These are phyloP conservation scores for Centroberyx gerrardi DNA, from an alignment of 2,797 vertebrate genomes.

Conservation along the genomic window DNA sequence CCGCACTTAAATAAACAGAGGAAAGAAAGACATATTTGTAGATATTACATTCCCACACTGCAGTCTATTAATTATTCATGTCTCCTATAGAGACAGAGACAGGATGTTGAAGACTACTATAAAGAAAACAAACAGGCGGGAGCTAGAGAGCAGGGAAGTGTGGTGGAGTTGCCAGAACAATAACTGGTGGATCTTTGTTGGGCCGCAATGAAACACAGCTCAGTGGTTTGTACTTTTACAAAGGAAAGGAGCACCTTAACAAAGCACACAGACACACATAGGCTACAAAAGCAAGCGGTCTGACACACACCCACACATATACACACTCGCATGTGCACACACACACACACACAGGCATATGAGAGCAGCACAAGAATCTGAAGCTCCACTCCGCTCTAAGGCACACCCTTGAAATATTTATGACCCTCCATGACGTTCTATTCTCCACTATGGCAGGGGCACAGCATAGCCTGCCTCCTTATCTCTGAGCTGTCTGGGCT, in stretches of 20 bases:
- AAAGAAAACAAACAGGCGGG: slow-evolving; percentile 51
- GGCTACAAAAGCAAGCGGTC: slow-evolving; percentile 21
- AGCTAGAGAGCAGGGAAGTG: background rate
- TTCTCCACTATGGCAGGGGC: slow-evolving; percentile 56
- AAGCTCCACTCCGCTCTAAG: slow-evolving; percentile 63
- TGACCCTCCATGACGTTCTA: slow-evolving; percentile 61
- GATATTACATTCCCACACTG: slow-evolving; percentile 38
- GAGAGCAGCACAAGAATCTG: slow-evolving; percentile 57
- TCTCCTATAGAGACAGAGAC: slow-evolving; percentile 52
- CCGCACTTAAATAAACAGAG: slow-evolving; percentile 53
- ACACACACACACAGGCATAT: slow-evolving; percentile 32
- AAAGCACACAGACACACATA: slow-evolving; percentile 35
- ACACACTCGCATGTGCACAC: slow-evolving; percentile 15
- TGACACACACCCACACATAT: slow-evolving; percentile 26
- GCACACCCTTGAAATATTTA: slow-evolving; percentile 81
- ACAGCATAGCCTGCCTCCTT: slow-evolving; percentile 52
- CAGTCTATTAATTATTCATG: slow-evolving; percentile 66
- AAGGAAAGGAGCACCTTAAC: slow-evolving; percentile 35
- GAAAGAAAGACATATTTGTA: slow-evolving; percentile 44
- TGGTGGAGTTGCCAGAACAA: slow-evolving; percentile 23
- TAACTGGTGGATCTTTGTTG: slow-evolving; percentile 18
- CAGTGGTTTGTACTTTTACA: slow-evolving; percentile 32
- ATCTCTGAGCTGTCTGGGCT: slow-evolving; percentile 61
- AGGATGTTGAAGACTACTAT: slow-evolving; percentile 40
- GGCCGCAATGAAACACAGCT: slow-evolving; percentile 43